Conservation (phyloP, 2,888 invertebrate genomes). For the Leucoma salicis region DNA sequence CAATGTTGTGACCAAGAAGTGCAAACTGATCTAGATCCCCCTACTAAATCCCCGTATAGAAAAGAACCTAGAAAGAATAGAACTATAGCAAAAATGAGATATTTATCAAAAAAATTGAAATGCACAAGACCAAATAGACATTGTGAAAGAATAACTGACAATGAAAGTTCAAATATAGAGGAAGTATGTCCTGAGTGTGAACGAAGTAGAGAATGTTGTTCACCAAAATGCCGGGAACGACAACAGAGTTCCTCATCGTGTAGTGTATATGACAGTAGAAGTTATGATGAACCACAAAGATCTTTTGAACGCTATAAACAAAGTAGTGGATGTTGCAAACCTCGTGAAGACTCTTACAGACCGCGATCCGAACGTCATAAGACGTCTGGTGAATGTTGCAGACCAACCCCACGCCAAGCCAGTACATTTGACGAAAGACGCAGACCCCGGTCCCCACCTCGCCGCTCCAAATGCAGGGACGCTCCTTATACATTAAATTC, state of each 20-base stretch:
- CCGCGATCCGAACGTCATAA: not conserved
- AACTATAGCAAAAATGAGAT: not conserved
- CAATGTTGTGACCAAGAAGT: conserved; percentile 21
- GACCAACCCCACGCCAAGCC: not conserved
- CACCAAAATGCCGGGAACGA: no score
- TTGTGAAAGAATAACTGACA: not conserved
- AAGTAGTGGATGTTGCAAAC: not conserved
- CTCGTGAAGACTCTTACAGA: not conserved
- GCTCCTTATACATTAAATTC: not conserved
- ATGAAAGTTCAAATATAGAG: not conserved
- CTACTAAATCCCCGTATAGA: conserved; percentile 1
- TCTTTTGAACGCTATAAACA: not conserved
- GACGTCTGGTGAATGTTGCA: not conserved
- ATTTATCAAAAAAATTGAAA: not conserved
- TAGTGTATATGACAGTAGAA: not conserved
- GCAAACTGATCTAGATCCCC: conserved; percentile 26
- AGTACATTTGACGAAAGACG: not conserved
- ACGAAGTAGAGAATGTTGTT: not conserved
- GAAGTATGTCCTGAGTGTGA: not conserved
- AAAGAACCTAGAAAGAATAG: not conserved
- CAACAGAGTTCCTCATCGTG: not conserved
- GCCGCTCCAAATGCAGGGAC: not conserved
- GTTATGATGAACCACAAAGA: not conserved
- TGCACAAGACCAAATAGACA: not conserved
- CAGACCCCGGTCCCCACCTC: no score